phyloP scores from a whole-genome alignment of 2,113 vertebrate species.

The Dasyornis broadbenti region DNA sequence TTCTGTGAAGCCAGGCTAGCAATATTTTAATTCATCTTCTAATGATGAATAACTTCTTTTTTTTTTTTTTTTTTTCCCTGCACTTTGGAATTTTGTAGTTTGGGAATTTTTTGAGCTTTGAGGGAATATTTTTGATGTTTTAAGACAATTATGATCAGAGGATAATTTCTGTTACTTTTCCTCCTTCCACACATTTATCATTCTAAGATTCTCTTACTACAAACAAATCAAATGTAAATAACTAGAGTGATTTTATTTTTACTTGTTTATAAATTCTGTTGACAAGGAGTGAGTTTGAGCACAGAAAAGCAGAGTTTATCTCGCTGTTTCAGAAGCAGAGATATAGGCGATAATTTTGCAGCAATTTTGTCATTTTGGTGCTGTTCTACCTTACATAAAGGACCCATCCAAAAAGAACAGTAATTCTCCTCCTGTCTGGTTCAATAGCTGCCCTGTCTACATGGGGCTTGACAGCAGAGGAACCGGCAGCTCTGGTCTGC shows the following conservation, averaged over 20 bases:
- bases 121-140: not conserved
- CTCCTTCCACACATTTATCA: not conserved
- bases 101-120: not conserved
- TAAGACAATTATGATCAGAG: not conserved
- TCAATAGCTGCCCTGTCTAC: not conserved
- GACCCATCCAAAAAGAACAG: not conserved
- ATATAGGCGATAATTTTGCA: not conserved
- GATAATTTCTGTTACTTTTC: not conserved
- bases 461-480: not conserved
- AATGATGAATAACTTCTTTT: not conserved
- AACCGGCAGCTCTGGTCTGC: rapidly evolving
- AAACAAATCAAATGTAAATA: not conserved
- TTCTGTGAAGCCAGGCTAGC: not conserved
- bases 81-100: not conserved
- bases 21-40: not conserved
- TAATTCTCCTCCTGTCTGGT: not conserved
- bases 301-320: not conserved
- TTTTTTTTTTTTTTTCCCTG: not conserved
- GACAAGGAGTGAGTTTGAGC: not conserved
- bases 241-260: not conserved
- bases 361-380: slow-evolving; percentile 21
- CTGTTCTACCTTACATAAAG: not conserved
- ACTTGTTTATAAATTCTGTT: not conserved
- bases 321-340: not conserved
- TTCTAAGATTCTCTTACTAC: not conserved